phyloP scores from a whole-genome alignment of 2,113 vertebrate genomes.

The Bubo blakistoni region DNA sequence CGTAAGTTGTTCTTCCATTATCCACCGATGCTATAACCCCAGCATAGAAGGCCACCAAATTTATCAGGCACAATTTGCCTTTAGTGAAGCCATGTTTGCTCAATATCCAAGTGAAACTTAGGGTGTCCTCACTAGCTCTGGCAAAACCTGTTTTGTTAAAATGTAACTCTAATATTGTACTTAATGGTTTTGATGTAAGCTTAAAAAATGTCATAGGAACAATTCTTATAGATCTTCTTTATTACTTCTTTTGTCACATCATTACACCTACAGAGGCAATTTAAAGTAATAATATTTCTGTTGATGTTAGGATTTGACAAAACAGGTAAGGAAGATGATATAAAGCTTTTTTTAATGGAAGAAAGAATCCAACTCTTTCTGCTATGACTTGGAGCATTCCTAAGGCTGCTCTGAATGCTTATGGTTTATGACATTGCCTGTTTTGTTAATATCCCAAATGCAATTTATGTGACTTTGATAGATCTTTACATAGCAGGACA shows the following conservation, averaged over 20 bases:
- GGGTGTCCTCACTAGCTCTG: background rate
- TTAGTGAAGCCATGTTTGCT: background rate
- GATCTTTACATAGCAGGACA: background rate
- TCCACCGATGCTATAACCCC: too few species aligned
- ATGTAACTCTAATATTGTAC: background rate
- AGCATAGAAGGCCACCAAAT: too few species aligned
- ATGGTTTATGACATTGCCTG: background rate
- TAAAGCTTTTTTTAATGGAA: background rate
- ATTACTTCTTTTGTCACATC: conserved; percentile 1
- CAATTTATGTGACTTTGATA: background rate
- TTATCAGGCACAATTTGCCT: too few species aligned
- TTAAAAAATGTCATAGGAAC: background rate
- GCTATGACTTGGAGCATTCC: background rate
- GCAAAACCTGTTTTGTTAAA: background rate
- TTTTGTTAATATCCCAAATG: background rate
- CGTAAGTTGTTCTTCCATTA: too few species aligned
- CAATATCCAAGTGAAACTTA: background rate
- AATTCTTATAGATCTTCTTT: background rate
- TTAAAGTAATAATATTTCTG: background rate
- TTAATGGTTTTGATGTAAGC: background rate
- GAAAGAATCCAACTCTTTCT: background rate
- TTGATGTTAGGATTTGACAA: background rate
- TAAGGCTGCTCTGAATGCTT: background rate
- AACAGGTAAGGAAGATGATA: background rate
- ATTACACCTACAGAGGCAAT: background rate